Evolutionary conservation across 2,888 invertebrate genomes (phyloP).

Genomic region (Encarsia formosa): DNA sequence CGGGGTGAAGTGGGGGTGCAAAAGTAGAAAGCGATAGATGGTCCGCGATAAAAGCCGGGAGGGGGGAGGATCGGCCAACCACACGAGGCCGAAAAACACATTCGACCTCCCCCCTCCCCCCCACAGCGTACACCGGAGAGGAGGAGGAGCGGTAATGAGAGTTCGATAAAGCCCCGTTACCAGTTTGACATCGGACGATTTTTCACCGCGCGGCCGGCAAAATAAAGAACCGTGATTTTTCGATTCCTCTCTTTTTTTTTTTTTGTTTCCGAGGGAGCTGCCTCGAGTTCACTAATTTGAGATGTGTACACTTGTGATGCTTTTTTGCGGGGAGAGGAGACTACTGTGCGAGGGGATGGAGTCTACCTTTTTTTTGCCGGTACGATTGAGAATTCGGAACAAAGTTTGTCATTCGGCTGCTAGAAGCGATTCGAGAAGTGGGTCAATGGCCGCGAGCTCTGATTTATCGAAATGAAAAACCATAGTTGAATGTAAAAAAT

Average conservation of each 20-base stretch:
- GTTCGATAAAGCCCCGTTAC: conserved; percentile 51
- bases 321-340: not conserved
- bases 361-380: no score
- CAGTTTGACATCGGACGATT: conserved; percentile 46
- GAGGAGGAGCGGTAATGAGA: conserved; percentile 44
- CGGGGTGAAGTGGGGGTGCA: conserved; percentile 21
- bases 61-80: conserved; percentile 42
- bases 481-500: no score
- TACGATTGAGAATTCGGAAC: no score
- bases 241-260: not conserved
- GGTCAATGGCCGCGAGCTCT: no score
- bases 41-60: conserved; percentile 29
- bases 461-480: no score
- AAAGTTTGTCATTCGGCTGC: no score
- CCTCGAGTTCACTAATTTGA: conserved; percentile 20
- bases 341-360: no score
- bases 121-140: not conserved
- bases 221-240: conserved; percentile 3
- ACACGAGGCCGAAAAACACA: conserved; percentile 51
- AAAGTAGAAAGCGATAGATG: conserved; percentile 13
- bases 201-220: conserved; percentile 30
- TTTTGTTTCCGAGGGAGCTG: not conserved
- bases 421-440: no score
- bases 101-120: conserved; percentile 31
- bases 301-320: not conserved